A percentile compares a stretch with the other conserved stretches of the same genome.
These are phyloP conservation scores for Manacus vitellinus DNA, from an alignment of 2,113 vertebrate genomes.

Conservation along the genomic window DNA sequence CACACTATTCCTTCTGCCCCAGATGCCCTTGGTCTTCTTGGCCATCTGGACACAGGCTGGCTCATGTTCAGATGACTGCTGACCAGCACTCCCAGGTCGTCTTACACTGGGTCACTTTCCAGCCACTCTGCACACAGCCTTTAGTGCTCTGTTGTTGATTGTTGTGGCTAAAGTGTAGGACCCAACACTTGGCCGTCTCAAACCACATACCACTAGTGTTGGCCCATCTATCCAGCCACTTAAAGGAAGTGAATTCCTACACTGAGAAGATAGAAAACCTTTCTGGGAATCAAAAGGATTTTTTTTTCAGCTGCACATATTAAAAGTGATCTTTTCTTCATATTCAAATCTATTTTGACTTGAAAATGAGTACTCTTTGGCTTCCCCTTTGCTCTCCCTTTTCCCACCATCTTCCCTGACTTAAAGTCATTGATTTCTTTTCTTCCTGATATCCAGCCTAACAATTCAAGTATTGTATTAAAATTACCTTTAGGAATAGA, in stretches of 20 bases:
- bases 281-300: neutral
- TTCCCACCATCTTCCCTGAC: neutral
- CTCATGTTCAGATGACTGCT: neutral
- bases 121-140: neutral
- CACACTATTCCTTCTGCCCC: too few relatives aligned
- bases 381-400: neutral
- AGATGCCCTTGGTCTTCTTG: neutral
- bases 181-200: rapidly evolving
- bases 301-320: neutral
- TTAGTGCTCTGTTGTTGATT: neutral
- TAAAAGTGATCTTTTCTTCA: neutral
- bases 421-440: neutral
- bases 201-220: neutral
- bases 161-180: neutral
- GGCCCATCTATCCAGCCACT: neutral
- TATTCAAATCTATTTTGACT: neutral
- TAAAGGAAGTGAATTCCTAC: neutral
- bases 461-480: neutral
- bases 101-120: neutral
- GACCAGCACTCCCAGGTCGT: rapidly evolving
- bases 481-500: neutral
- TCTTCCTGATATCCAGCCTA: neutral
- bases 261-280: neutral
- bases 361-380: neutral
- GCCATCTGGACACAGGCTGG: too few relatives aligned